Percentiles rank a stretch among this genome's conserved stretches.
Conservation (phyloP, 2,113 vertebrate species). For the Perca schrenkii region DNA sequence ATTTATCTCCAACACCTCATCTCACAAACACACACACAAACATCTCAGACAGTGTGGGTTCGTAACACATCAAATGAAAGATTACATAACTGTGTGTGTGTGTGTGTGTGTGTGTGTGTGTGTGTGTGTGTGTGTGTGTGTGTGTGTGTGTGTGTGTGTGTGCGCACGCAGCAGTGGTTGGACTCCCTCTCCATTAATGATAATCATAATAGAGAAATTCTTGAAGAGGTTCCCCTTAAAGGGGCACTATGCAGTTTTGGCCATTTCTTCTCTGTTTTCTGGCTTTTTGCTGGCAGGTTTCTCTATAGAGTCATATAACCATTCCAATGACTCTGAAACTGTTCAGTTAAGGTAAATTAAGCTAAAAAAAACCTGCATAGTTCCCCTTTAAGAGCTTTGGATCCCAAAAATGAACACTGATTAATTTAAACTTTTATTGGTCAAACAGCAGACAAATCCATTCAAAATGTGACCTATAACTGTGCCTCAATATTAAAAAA, state of each 20-base stretch:
- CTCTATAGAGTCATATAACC: too few species aligned
- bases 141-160: constrained; percentile 5
- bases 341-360: too few species aligned
- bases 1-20: constrained; percentile 4
- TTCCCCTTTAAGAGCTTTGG: neutral
- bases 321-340: too few species aligned
- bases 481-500: neutral
- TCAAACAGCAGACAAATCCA: neutral
- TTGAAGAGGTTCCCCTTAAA: neutral
- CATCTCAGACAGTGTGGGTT: neutral
- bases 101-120: constrained; percentile 5
- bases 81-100: constrained; percentile 39
- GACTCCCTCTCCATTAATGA: neutral
- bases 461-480: neutral
- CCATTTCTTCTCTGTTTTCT: too few species aligned
- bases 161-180: neutral
- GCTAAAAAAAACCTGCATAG: too few species aligned
- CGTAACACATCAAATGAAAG: constrained; percentile 20
- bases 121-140: constrained; percentile 19
- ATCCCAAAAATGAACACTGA: neutral
- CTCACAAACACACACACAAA: too few species aligned
- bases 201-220: neutral
- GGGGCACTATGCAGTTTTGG: too few species aligned
- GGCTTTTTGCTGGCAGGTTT: too few species aligned
- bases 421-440: neutral